Evolutionary conservation across 2,113 vertebrate species (phyloP), one percentile per base, ranked within the genome.

Genomic region (Gasterosteus aculeatus): DNA sequence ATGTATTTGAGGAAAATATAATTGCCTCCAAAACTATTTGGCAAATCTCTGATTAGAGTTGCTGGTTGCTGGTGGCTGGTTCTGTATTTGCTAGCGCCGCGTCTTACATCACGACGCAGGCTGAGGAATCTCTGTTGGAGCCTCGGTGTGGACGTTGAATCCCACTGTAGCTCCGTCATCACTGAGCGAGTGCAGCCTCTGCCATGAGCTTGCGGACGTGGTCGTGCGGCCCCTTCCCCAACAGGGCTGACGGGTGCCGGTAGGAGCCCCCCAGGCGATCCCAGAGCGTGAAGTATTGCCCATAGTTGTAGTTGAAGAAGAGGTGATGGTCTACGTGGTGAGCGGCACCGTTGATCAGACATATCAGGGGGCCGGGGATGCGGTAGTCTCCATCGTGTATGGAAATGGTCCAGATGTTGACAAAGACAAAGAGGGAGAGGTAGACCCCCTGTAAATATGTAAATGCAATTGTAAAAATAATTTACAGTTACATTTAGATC

Each of bases 211-310:
- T 94, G 80, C 90, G 92, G 80, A 97, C 11, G 7, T 88, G 92
- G 62, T 90, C 94, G 0, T 90, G 94, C 0, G 95, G 95, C 0
- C 97, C 95, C 0, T 93, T 95, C 26, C 95, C 95, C 88, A 95
- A 92, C 0, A 97, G 93, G 18, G 93, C 89, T 0, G 96, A 93
- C 22, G 97, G 97, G 62, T 95, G 89, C 84, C 95, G 94, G 91
- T 97, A 98, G 0, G 97, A 98, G 2, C 96, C 94, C 0, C 96
- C 97, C 0, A 98, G 91, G 71, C 94, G 94, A 91, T 98, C 97
- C 97, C 97, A 98, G 81, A 98, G 84, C 0, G 96, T 98, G 82
- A 99, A 97, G 68, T 98, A 98, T 83, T 99, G 97, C 57, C 97
- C 97, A 0, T 96, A 99, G 93, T 99, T 99, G 90, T 95, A 98